These are phyloP conservation scores for Procambarus clarkii DNA, from an alignment of 1,140 invertebrate species.

Conservation along the genomic window DNA sequence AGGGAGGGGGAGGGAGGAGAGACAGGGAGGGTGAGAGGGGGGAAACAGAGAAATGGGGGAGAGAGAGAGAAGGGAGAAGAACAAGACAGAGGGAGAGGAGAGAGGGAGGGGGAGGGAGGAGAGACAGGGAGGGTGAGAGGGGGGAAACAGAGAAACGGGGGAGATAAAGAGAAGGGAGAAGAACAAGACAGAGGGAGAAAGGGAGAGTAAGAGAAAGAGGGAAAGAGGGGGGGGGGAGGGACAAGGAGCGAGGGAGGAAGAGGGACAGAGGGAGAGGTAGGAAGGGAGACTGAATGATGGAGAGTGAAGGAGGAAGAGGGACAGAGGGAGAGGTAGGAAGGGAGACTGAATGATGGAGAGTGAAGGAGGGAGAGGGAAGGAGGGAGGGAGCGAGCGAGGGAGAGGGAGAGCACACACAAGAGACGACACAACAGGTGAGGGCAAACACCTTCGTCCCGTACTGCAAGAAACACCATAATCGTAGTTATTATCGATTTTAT, in stretches of 20 bases:
- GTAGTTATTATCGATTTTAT: conserved; percentile 61
- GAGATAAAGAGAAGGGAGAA: too few species aligned
- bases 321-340: neutral
- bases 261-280: conserved; percentile 13
- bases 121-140: too few species aligned
- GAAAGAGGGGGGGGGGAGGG: neutral
- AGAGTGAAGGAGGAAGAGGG: neutral
- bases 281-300: conserved; percentile 1
- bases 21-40: too few species aligned
- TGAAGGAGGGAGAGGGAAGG: neutral
- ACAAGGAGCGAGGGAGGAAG: neutral
- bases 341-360: neutral
- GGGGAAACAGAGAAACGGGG: too few species aligned
- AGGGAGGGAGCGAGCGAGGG: conserved; percentile 13
- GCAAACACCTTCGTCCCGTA: neutral
- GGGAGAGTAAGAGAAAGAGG: neutral
- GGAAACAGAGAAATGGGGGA: too few species aligned
- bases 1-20: too few species aligned
- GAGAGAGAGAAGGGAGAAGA: too few species aligned
- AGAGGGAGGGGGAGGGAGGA: too few species aligned
- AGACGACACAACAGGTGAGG: neutral
- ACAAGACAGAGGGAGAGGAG: too few species aligned
- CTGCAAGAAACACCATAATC: conserved; percentile 48
- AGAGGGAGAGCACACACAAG: neutral
- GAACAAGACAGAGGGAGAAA: too few species aligned